A percentile compares a stretch with the other conserved stretches of the same genome.
These are phyloP conservation scores for Pseudopleuronectes americanus DNA, from an alignment of 2,797 vertebrate genomes.

Conservation along the genomic window DNA sequence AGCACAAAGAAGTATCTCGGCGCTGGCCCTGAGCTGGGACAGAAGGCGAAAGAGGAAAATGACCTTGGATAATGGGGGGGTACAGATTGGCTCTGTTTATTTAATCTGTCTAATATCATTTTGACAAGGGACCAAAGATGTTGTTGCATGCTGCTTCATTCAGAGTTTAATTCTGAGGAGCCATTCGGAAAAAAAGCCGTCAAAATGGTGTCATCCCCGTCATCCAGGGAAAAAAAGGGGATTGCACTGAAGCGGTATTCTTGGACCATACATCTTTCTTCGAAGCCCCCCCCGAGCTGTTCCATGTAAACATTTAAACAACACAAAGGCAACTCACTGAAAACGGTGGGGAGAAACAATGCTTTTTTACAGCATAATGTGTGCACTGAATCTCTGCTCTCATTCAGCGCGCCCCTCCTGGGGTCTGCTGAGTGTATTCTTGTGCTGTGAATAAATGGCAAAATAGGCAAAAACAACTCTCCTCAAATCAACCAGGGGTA, in stretches of 20 bases:
- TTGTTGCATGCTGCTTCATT: slow-evolving; percentile 33
- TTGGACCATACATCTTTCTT: slow-evolving; percentile 78
- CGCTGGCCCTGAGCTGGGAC: slow-evolving; percentile 58
- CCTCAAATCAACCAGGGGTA: slow-evolving; percentile 58
- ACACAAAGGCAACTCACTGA: slow-evolving; percentile 80
- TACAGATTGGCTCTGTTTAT: slow-evolving; percentile 44
- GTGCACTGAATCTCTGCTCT: slow-evolving; percentile 74
- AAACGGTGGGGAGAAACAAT: slow-evolving; percentile 79
- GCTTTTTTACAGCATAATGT: slow-evolving; percentile 79
- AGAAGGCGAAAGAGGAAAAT: slow-evolving; percentile 52
- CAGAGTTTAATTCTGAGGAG: slow-evolving; percentile 44
- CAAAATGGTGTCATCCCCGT: slow-evolving; percentile 66
- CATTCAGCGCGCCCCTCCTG: slow-evolving; percentile 80
- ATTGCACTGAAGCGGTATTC: slow-evolving; percentile 68
- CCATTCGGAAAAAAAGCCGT: slow-evolving; percentile 52
- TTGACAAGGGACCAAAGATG: slow-evolving; percentile 60
- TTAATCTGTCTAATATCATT: slow-evolving; percentile 68
- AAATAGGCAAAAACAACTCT: slow-evolving; percentile 70
- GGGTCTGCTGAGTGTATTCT: slow-evolving; percentile 83
- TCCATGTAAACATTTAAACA: slow-evolving; percentile 87
- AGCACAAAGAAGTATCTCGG: slow-evolving; percentile 65
- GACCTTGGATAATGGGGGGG: slow-evolving; percentile 59
- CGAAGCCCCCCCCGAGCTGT: slow-evolving; percentile 81
- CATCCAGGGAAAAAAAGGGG: slow-evolving; percentile 56
- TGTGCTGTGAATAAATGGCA: slow-evolving; percentile 83